Conservation (phyloP, 2,888 invertebrate species). For the Cosmia trapezina region DNA sequence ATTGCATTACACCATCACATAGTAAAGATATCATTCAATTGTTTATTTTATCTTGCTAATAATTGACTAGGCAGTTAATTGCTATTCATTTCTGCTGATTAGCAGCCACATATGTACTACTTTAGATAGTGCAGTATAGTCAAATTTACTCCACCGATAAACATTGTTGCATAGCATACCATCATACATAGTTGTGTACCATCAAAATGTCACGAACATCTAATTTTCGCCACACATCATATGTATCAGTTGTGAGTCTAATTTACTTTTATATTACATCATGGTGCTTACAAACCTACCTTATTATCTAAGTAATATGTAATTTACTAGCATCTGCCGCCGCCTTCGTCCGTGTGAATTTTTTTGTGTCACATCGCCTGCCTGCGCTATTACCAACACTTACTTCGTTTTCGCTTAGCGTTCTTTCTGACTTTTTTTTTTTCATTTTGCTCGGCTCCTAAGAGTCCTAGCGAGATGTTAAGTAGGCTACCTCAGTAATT, state of each 20-base stretch:
- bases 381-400: not conserved
- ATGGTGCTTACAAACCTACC: not conserved
- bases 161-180: not conserved
- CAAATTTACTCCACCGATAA: not conserved
- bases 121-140: not conserved
- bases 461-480: not conserved
- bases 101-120: not conserved
- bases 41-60: slow-evolving; percentile 13
- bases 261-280: slow-evolving; percentile 1
- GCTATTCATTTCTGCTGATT: not conserved
- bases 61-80: not conserved
- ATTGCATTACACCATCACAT: not conserved
- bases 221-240: not conserved
- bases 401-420: not conserved
- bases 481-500: not conserved
- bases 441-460: not conserved
- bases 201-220: slow-evolving; percentile 8
- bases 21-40: slow-evolving; percentile 4
- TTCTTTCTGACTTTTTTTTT: not conserved
- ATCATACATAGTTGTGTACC: not conserved
- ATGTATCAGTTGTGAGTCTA: slow-evolving; percentile 26
- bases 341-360: not conserved
- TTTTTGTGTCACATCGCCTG: not conserved
- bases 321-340: not conserved
- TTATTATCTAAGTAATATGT: not conserved